Evolutionary conservation across 2,113 vertebrate species (phyloP).

Genomic region (Xiphophorus couchianus): DNA sequence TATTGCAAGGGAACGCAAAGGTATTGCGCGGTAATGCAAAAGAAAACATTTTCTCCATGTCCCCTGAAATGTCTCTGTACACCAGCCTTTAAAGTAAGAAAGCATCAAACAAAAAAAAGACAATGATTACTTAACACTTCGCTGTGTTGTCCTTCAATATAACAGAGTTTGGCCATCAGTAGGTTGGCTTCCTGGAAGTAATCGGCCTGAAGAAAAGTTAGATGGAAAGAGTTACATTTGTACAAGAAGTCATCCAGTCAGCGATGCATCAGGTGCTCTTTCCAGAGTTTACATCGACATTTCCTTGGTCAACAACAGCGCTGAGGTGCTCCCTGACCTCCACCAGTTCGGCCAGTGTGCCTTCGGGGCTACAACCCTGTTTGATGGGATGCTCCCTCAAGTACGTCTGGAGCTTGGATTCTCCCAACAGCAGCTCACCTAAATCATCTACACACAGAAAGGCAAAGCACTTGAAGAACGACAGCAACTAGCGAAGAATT

Average conservation of each 20-base stretch:
- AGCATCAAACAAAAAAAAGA: fast-evolving
- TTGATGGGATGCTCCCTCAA: slow-evolving; percentile 93
- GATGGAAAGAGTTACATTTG: background rate
- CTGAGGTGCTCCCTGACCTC: slow-evolving; percentile 95
- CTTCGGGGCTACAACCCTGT: slow-evolving; percentile 88
- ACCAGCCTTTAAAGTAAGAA: background rate
- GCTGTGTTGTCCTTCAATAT: slow-evolving; percentile 91
- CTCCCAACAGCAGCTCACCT: slow-evolving; percentile 91
- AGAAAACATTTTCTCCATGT: no score
- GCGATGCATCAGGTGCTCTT: background rate
- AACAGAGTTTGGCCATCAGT: slow-evolving; percentile 93
- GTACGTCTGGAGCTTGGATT: slow-evolving; percentile 93
- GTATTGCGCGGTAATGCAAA: no score
- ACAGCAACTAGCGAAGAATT: background rate
- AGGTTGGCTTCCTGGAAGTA: slow-evolving; percentile 92
- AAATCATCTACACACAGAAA: slow-evolving; percentile 87
- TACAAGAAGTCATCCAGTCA: background rate
- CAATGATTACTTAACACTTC: slow-evolving; percentile 81
- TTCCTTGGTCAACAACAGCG: slow-evolving; percentile 91
- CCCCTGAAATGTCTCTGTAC: no score
- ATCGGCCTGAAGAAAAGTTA: slow-evolving; percentile 81
- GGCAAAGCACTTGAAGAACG: background rate
- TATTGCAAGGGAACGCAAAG: no score
- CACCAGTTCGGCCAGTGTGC: slow-evolving; percentile 85
- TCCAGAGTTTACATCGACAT: slow-evolving; percentile 87